Conservation (phyloP, 2,113 vertebrate genomes). For the Megaleporinus macrocephalus region DNA sequence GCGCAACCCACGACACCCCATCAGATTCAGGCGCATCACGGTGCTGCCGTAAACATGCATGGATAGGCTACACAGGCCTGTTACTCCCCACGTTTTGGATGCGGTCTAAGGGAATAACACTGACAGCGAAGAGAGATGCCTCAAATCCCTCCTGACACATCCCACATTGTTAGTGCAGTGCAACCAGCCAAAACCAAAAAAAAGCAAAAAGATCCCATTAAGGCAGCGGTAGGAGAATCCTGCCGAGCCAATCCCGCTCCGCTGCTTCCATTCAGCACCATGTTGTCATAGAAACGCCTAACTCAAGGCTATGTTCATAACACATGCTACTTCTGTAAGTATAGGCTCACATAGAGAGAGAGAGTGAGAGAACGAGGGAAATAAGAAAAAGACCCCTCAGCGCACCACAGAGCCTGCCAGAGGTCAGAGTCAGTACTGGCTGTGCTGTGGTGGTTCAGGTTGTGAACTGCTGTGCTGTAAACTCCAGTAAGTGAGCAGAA, state of each 20-base stretch:
- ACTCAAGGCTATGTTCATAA: slow-evolving; percentile 41
- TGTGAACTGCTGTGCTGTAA: neutral
- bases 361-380: neutral
- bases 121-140: slow-evolving; percentile 3
- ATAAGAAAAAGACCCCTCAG: neutral
- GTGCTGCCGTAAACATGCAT: neutral
- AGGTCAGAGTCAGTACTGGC: neutral
- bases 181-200: slow-evolving; percentile 12
- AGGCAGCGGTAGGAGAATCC: slow-evolving; percentile 24
- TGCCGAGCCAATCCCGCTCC: neutral
- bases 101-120: neutral
- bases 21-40: neutral
- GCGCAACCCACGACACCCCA: neutral
- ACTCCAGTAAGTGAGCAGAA: too few relatives aligned
- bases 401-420: neutral
- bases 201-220: neutral
- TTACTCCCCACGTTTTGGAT: neutral
- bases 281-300: slow-evolving; percentile 58
- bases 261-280: slow-evolving; percentile 11
- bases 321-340: slow-evolving; percentile 3
- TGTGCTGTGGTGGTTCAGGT: neutral
- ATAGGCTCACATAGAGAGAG: neutral
- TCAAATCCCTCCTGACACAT: slow-evolving; percentile 5
- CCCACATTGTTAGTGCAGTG: slow-evolving; percentile 6
- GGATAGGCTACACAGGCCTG: neutral